Conservation (phyloP, 2,113 vertebrate genomes). For the Abramis brama region DNA sequence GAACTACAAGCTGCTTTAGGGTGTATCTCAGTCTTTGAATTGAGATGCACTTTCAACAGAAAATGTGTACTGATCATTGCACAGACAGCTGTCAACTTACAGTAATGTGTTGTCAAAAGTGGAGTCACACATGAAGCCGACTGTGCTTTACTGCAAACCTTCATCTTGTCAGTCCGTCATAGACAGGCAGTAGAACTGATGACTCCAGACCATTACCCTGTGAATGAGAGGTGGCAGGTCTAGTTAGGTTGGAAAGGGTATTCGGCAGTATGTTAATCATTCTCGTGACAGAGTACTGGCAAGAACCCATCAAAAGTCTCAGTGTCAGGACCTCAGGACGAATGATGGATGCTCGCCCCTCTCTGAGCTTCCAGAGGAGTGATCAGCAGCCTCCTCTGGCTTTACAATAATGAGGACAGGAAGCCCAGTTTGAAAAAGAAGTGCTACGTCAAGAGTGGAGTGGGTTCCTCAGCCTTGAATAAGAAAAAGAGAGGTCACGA, state of each 20-base stretch:
- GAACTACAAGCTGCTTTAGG: background rate
- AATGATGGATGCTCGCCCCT: conserved; percentile 61
- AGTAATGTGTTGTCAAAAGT: background rate
- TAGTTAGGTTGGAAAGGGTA: conserved; percentile 48
- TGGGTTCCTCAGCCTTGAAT: conserved; percentile 58
- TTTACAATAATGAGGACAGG: conserved; percentile 62
- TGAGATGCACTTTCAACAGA: background rate
- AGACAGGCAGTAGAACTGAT: background rate
- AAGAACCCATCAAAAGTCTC: conserved; percentile 51
- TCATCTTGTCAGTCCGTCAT: background rate
- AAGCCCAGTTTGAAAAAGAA: conserved; percentile 53
- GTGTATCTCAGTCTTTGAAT: too few relatives aligned
- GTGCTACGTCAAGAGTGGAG: conserved; percentile 57
- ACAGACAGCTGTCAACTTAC: background rate
- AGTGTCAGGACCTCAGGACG: conserved; percentile 51
- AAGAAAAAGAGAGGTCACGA: conserved; percentile 57
- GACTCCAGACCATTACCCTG: conserved; percentile 31
- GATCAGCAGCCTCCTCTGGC: conserved; percentile 59
- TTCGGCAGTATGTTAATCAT: conserved; percentile 64
- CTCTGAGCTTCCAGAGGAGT: conserved; percentile 57
- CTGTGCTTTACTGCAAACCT: background rate
- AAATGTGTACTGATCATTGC: background rate
- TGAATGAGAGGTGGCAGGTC: conserved; percentile 45
- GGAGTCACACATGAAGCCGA: background rate
- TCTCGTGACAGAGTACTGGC: conserved; percentile 58